Evolutionary conservation across 2,888 invertebrate species (phyloP), one percentile per base, ranked within the genome.

Genomic region (Mythimna vitellina): DNA sequence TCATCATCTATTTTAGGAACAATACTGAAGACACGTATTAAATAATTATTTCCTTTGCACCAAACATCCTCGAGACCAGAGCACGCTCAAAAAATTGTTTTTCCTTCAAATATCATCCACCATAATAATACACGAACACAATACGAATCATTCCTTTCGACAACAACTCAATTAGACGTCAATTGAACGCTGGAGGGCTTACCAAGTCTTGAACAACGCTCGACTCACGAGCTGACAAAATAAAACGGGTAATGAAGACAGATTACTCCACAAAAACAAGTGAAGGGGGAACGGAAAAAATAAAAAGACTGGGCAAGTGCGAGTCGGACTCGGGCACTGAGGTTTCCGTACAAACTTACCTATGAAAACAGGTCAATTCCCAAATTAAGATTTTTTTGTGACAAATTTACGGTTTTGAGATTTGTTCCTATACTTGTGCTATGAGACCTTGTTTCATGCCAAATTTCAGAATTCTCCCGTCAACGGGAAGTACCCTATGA

Each of bases 161-260:
- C 85, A 87, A 90, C 91, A 89, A 91, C 90, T 89, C 91, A 91
- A 91, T 91, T 91, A 90, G 86, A 80, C 82, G 85, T 81, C 88
- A 86, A 88, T 87, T 86, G 86, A 83, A 82, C 77, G 70, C 79
- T 85, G 67, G 76, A 79, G 84, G 67, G 78, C 78, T 71, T 70
- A 73, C 64, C 62, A 76, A 78, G 80, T 62, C 77, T 77, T 73
- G 74, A 73, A 85, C 81, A 70, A 84, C 84, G 79, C 90, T 88
- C 79, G 65, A 85, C 85, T 81, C 89, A 86, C 78, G 70, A 86
- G 78, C 86, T 87, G 89, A 88, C 90, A 85, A 86, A 88, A 88
- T 87, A 85, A 77, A 86, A 85, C 86, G 80, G 76, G 82, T 89
- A 91, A 91, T 91, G 91, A 91, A 91, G 91, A 91, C 83, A 86